phyloP scores from a whole-genome alignment of 2,797 vertebrate species.

The Margarornis squamiger region DNA sequence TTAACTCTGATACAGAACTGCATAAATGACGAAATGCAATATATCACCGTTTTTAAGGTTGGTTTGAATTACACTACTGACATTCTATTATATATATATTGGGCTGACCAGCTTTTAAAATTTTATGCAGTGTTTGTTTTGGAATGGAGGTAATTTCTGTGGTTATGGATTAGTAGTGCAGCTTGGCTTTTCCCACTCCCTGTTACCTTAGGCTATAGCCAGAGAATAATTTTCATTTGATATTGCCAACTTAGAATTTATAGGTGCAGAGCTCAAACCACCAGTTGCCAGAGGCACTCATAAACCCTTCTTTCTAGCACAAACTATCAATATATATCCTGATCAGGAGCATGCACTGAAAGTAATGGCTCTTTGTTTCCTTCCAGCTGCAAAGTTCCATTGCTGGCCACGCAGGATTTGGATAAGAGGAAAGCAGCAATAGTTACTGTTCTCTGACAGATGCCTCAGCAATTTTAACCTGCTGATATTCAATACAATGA shows the following conservation, averaged over 20 bases:
- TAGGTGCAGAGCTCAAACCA: slow-evolving; percentile 41
- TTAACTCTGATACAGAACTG: not conserved
- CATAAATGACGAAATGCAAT: not conserved
- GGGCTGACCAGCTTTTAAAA: slow-evolving; percentile 31
- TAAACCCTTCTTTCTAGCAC: slow-evolving; percentile 57
- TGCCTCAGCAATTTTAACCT: slow-evolving; percentile 21
- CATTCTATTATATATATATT: slow-evolving; percentile 30
- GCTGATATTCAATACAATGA: not conserved
- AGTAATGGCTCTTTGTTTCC: slow-evolving; percentile 55
- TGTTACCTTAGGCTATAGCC: slow-evolving; percentile 45
- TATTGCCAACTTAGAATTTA: slow-evolving; percentile 65
- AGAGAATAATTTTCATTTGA: slow-evolving; percentile 53
- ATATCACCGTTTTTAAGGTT: slow-evolving; percentile 20
- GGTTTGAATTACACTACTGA: slow-evolving; percentile 19
- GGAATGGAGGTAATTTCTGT: slow-evolving; percentile 56
- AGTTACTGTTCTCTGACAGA: not conserved
- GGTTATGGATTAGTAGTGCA: slow-evolving; percentile 42
- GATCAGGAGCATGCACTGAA: not conserved
- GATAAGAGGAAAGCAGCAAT: not conserved
- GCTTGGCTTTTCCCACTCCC: slow-evolving; percentile 40
- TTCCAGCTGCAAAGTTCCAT: slow-evolving; percentile 22
- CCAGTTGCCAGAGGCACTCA: slow-evolving; percentile 55
- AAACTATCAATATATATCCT: slow-evolving; percentile 63
- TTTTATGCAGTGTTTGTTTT: slow-evolving; percentile 56
- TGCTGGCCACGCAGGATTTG: not conserved